phyloP scores from a whole-genome alignment of 2,113 vertebrate species.

The rabbit (Oryctolagus cuniculus) region DNA sequence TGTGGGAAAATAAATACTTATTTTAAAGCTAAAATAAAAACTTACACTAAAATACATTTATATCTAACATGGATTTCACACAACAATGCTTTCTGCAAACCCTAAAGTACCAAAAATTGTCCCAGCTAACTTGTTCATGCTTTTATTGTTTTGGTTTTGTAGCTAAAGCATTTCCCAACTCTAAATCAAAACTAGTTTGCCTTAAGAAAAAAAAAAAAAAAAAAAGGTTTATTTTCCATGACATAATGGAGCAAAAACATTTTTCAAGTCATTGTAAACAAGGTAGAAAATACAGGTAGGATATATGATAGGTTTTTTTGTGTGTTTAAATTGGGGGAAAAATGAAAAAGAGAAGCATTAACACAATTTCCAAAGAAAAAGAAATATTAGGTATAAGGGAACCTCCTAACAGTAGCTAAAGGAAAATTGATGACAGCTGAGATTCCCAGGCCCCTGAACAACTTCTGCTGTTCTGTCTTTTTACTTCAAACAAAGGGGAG shows the following conservation, averaged over 20 bases:
- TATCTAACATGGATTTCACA: background rate
- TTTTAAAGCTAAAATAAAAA: slow-evolving; percentile 19
- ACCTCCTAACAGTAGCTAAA: slow-evolving; percentile 64
- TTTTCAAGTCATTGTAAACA: slow-evolving; percentile 39
- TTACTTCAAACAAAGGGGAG: slow-evolving; percentile 62
- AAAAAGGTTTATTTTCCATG: background rate
- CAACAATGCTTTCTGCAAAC: background rate
- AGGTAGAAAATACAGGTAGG: background rate
- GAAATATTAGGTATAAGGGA: slow-evolving; percentile 29
- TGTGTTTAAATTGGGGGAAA: background rate
- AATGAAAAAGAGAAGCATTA: background rate
- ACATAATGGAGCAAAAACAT: background rate
- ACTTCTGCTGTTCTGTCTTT: slow-evolving; percentile 47
- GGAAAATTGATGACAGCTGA: slow-evolving; percentile 59
- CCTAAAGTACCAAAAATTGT: background rate
- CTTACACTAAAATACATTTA: background rate
- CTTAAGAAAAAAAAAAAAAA: background rate
- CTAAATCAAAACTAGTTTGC: background rate
- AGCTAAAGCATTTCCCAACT: background rate
- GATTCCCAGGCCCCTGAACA: slow-evolving; percentile 43
- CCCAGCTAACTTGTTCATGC: background rate
- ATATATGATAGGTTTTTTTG: background rate
- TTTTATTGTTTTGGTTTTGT: background rate
- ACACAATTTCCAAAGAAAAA: slow-evolving; percentile 16
- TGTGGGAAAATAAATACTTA: background rate